Base-by-base conservation (phyloP, 2,113 vertebrate genomes). In the Zootoca vivipara region DNA sequence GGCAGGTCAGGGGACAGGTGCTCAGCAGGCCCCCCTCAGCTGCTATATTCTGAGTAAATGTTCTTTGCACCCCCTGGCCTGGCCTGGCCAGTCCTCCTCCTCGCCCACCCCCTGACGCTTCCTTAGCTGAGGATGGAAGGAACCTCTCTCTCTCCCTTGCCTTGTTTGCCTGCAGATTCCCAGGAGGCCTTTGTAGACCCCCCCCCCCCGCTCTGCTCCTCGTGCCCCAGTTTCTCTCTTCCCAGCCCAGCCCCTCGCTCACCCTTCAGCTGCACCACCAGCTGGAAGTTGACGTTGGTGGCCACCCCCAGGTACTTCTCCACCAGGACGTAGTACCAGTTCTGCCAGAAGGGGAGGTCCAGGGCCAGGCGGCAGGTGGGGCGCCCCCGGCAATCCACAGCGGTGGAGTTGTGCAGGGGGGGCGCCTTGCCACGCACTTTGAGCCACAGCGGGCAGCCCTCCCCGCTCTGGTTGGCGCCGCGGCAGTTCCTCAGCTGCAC, bases 271-370 rank as follows among this genome's bases (percentile, higher is more conserved):
- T 88, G 87, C 38, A 88, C 87, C 56, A 75, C 20, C 20, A 88
- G 22, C 95, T 98, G 98, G 96, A 99, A 99, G 94, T 96, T 97
- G 91, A 99, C 8, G 0, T 97, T 96, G 74, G 96, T 96, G 0
- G 94, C 96, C 42, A 92, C 91, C 4, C 96, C 97, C 0, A 97
- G 96, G 88, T 97, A 97, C 89, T 96, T 96, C 96, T 99, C 99
- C 95, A 99, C 98, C 83, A 98, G 97, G 92, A 99, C 97, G 3
- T 99, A 99, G 97, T 99, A 98, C 99, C 99, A 99, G 87, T 98
- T 98, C 78, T 99, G 98, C 99, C 99, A 99, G 90, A 98, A 97
- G 28, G 99, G 98, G 65, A 98, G 94, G 0, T 96, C 94, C 82
- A 98, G 93, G 22, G 96, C 96, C 91, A 99, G 95, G 89, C 98